Evolutionary conservation across 2,113 vertebrate species (phyloP).

Genomic region (Cephalopterus ornatus): DNA sequence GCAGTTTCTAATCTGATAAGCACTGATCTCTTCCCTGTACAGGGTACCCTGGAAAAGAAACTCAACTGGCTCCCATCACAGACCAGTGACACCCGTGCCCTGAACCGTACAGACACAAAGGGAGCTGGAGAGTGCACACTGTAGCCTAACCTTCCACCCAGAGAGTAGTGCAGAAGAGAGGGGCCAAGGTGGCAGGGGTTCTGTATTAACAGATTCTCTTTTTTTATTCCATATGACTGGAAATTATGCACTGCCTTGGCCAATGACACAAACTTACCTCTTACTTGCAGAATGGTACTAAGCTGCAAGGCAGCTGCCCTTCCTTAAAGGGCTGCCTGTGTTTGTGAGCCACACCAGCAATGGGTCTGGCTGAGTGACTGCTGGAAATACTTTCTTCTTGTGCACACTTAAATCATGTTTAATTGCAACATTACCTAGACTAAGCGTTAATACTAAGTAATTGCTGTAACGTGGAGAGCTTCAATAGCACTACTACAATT

Average conservation of each 20-base stretch:
- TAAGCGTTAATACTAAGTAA: neutral
- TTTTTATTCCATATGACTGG: neutral
- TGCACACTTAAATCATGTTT: neutral
- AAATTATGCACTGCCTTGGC: neutral
- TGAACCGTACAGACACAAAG: neutral
- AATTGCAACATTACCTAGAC: neutral
- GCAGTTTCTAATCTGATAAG: neutral
- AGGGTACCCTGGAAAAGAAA: neutral
- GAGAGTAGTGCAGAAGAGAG: neutral
- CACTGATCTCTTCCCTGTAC: neutral
- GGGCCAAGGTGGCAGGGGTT: neutral
- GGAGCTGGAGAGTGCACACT: neutral
- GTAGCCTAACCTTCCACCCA: neutral
- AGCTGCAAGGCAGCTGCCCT: neutral
- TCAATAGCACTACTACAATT: neutral
- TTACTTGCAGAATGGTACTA: neutral
- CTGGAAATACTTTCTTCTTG: neutral
- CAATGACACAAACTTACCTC: neutral
- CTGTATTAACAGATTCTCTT: neutral
- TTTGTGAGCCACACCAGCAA: neutral
- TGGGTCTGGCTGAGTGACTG: neutral
- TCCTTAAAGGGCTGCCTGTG: neutral
- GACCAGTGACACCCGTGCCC: neutral
- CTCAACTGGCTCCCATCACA: neutral
- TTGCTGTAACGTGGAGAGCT: neutral